phyloP scores from a whole-genome alignment of 2,888 invertebrate genomes.

The Galerucella pusilla region DNA sequence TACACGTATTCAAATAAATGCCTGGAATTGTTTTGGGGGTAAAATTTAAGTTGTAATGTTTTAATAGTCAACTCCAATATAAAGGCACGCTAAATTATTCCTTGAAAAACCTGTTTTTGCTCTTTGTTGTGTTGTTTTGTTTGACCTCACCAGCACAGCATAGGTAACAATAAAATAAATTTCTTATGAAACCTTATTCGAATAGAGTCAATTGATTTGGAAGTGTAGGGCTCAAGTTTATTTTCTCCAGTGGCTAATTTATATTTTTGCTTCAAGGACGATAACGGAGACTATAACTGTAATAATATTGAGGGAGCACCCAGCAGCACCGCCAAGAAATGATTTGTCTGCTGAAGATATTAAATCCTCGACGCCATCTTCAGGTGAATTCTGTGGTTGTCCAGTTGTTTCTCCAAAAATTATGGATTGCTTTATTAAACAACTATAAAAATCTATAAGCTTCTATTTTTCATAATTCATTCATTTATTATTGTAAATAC shows the following conservation, averaged over 20 bases:
- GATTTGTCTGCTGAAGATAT: constrained; percentile 33
- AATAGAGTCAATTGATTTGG: constrained; percentile 35
- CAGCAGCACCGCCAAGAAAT: constrained; percentile 45
- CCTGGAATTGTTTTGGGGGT: too few species aligned
- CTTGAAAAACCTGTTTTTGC: too few species aligned
- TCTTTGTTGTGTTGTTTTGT: too few species aligned
- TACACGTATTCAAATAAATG: too few species aligned
- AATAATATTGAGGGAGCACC: constrained; percentile 53
- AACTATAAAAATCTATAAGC: not conserved
- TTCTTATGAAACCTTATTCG: not conserved
- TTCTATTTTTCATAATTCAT: not conserved
- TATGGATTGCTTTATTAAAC: constrained; percentile 39
- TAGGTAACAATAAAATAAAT: too few species aligned
- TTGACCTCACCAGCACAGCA: too few species aligned
- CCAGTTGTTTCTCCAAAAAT: constrained; percentile 39
- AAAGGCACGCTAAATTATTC: too few species aligned
- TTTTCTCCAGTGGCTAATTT: not conserved
- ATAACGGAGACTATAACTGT: constrained; percentile 48
- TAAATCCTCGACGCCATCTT: constrained; percentile 24
- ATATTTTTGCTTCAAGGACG: constrained; percentile 4
- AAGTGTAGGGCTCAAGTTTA: not conserved
- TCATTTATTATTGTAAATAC: not conserved
- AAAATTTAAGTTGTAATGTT: too few species aligned
- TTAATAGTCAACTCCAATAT: too few species aligned
- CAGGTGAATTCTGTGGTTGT: constrained; percentile 37